phyloP scores from a whole-genome alignment of 2,888 invertebrate species.

The Poecilus cupreus region DNA sequence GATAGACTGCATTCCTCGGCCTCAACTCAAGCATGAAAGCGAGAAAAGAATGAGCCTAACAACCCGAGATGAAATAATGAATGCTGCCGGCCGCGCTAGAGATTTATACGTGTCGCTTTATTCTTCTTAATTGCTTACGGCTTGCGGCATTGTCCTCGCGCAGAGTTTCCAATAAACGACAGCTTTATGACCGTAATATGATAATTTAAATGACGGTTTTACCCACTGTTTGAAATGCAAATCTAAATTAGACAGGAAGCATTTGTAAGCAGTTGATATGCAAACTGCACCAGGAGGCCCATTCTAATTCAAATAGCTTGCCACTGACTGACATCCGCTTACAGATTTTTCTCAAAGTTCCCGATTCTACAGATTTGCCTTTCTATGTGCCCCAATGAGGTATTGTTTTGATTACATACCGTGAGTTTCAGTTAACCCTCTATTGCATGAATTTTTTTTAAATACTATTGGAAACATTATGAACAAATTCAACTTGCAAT shows the following conservation, averaged over 20 bases:
- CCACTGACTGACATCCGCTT: too few species aligned
- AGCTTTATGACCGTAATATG: conserved; percentile 33
- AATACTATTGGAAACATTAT: too few species aligned
- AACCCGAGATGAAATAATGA: conserved; percentile 58
- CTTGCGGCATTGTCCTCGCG: conserved; percentile 5
- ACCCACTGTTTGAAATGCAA: conserved; percentile 31
- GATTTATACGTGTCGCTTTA: conserved; percentile 54
- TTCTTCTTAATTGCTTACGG: conserved; percentile 51
- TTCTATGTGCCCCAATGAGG: too few species aligned
- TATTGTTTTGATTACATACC: too few species aligned
- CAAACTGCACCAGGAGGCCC: not conserved
- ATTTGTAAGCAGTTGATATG: conserved; percentile 32
- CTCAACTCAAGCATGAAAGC: conserved; percentile 50
- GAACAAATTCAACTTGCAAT: too few species aligned
- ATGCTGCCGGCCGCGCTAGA: conserved; percentile 25
- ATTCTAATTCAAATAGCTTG: too few species aligned
- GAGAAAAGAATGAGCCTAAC: conserved; percentile 58
- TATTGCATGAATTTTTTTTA: too few species aligned
- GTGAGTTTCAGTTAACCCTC: too few species aligned
- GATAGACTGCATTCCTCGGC: conserved; percentile 42
- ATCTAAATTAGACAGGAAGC: conserved; percentile 31
- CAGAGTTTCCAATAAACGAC: conserved; percentile 33
- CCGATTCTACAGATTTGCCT: too few species aligned
- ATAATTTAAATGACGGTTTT: conserved; percentile 31
- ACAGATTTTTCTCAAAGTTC: too few species aligned